Conservation (phyloP, 2,797 vertebrate species). For the Smutsia temminckii region DNA sequence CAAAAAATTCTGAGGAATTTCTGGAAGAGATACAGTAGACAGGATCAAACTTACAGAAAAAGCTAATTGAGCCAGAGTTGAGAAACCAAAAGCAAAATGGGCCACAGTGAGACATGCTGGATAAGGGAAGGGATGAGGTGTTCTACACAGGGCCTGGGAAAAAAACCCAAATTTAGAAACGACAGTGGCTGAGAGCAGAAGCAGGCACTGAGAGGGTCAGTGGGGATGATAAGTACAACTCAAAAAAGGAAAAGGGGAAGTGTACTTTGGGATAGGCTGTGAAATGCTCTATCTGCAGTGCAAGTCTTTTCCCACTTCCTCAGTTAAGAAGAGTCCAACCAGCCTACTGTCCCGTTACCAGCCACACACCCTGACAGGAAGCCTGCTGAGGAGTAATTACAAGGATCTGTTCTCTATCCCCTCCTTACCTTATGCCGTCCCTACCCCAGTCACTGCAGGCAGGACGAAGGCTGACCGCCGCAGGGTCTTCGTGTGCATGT, state of each 20-base stretch:
- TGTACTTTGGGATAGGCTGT: neutral
- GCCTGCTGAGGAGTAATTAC: neutral
- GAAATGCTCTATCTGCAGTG: slow-evolving; percentile 29
- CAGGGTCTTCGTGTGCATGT: neutral
- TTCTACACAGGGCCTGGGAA: neutral
- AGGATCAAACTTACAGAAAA: slow-evolving; percentile 8
- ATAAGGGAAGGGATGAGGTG: neutral
- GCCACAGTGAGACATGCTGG: neutral
- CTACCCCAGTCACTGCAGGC: neutral
- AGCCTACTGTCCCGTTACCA: neutral
- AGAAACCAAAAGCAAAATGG: neutral
- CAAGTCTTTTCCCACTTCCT: slow-evolving; percentile 14
- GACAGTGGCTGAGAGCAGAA: neutral
- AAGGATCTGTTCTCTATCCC: neutral
- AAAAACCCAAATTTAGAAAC: neutral
- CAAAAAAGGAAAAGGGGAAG: slow-evolving; percentile 43
- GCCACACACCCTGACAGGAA: neutral
- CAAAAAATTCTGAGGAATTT: slow-evolving; percentile 10
- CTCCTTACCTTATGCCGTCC: no score
- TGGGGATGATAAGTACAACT: neutral
- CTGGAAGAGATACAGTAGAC: neutral
- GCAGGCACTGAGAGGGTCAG: neutral
- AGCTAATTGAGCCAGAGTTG: neutral
- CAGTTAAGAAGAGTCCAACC: neutral
- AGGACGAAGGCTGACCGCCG: neutral